Conservation (phyloP, 2,797 vertebrate genomes). For the Takifugu ocellatus region DNA sequence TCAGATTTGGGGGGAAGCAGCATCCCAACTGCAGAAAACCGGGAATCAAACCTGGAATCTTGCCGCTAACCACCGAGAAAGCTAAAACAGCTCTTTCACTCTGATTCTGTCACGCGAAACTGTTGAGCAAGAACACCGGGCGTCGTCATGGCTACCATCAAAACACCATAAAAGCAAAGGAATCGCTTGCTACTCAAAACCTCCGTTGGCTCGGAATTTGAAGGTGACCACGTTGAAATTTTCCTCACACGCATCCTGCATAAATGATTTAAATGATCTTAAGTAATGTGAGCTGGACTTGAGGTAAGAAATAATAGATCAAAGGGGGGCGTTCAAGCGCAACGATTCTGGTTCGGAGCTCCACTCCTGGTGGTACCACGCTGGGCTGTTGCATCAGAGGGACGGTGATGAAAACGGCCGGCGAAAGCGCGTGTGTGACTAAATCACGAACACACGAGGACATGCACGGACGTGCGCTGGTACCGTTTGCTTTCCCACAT, state of each 20-base stretch:
- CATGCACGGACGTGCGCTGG: slow-evolving; percentile 18
- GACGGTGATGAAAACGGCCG: slow-evolving; percentile 65
- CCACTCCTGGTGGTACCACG: slow-evolving; percentile 51
- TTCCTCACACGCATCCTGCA: slow-evolving; percentile 39
- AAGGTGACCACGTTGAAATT: slow-evolving; percentile 15
- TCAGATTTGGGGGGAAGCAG: too few relatives aligned
- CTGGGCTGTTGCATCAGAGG: slow-evolving; percentile 57
- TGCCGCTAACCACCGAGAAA: too few relatives aligned
- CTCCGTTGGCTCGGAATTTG: too few relatives aligned
- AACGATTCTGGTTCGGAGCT: slow-evolving; percentile 55
- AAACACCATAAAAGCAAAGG: too few relatives aligned
- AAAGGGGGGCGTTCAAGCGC: slow-evolving; percentile 51
- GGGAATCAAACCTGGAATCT: too few relatives aligned
- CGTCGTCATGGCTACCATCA: too few relatives aligned
- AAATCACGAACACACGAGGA: slow-evolving; percentile 44
- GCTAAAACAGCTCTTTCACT: slow-evolving; percentile 6
- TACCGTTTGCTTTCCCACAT: slow-evolving; percentile 34
- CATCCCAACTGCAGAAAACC: too few relatives aligned
- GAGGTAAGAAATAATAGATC: slow-evolving; percentile 69
- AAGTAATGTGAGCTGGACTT: slow-evolving; percentile 49
- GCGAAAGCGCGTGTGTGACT: slow-evolving; percentile 55
- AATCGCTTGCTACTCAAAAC: too few relatives aligned
- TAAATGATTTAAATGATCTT: slow-evolving; percentile 65
- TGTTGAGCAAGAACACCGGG: slow-evolving; percentile 3
- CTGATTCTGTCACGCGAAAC: slow-evolving; percentile 9